Base-by-base conservation (phyloP, 1,140 invertebrate species). In the Pseudomyrmex cubaensis region DNA sequence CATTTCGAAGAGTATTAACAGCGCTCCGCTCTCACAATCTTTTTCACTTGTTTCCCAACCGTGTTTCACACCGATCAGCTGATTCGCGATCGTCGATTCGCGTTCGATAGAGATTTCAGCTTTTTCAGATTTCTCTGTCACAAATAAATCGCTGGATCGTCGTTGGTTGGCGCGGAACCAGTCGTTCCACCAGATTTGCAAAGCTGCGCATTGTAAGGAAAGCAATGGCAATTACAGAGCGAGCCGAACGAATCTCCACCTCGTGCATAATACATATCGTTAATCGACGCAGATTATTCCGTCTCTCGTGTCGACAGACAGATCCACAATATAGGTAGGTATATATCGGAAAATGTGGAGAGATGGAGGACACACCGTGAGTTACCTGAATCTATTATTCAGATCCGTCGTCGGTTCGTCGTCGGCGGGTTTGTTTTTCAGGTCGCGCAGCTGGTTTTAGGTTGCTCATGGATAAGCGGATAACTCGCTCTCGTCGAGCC, bases 331-430 rank as follows among this genome's bases (percentile, higher is more conserved):
- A 35, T 35, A 35, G 35, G 35, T 35, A 35, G 35, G 35, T 35
- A 9, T 10, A 25, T 15, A 25, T 70, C n/a, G 67, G 44, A 56
- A 61, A 73, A 66, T 17, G 17, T 2, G 46, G 20, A 50, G 66
- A 64, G 66, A 64, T 66, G 48, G 74, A 54, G 61, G 44, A 48
- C 35, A 35, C 10, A 59, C 66, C n/a, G 44, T 80, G 54, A 80
- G 66, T 80, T 80, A 72, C 54, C 54, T 72, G 66, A 80, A 80
- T 83, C 86, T 76, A 89, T 90, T 89, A 90, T 90, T 90, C 88
- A 89, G 35, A 59, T 61, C 83, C 83, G 35, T n/a, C 59, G 82
- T 50, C 78, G 63, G 54, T 54, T 67, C 62, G 78, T 20, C 61
- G 63, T 25, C 61, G 22, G 54, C 64, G 64, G 15, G 20, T 12